Evolutionary conservation across 35 echinoderm and acorn worm species (phyloP), one percentile per base, ranked within the genome.

Genomic region (Lytechinus pictus): DNA sequence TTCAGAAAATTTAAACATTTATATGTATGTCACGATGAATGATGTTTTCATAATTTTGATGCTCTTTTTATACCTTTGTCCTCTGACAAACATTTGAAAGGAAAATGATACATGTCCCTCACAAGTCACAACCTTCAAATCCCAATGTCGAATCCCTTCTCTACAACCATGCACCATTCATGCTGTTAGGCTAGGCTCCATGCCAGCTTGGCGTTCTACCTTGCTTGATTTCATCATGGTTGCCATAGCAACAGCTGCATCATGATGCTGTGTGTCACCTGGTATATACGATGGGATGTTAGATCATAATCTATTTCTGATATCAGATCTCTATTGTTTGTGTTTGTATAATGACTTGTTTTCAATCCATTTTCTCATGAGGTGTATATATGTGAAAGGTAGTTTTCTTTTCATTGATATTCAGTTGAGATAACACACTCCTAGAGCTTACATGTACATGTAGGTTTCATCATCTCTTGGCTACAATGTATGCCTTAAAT

Each of bases 201-300:
- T 90, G 88, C 88, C 28, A 54, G 88, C 88, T 12, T 21, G 88
- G 88, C 29, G 8, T 44, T 90, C n/a, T 29, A 5, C 29, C 52
- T 90, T 33, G 88, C 29, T 90, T 90, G 88, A 90, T 90, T 90
- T 90, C 88, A 90, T 90, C 88, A 90, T 33, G 7, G 88, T 90
- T 54, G 10, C 88, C 88, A 90, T 90, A 90, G 88, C 88, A 90
- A 90, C 88, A 90, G 88, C 88, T 90, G 88, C 88, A 90, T 90
- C 88, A 89, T 89, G 27, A 90, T 90, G 13, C 21, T 9, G 88
- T 52, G 29, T 29, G 88, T 10, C 52, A 54, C 88, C 88, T 90
- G 88, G 13, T 33, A 90, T 90, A 90, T 52, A 12, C 33, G 29
- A 14, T 14, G 33, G 88, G 29, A 52, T 52, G 7, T 52, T 10